phyloP scores from a whole-genome alignment of 2,113 vertebrate genomes.

The Nothocercus nigrocapillus region DNA sequence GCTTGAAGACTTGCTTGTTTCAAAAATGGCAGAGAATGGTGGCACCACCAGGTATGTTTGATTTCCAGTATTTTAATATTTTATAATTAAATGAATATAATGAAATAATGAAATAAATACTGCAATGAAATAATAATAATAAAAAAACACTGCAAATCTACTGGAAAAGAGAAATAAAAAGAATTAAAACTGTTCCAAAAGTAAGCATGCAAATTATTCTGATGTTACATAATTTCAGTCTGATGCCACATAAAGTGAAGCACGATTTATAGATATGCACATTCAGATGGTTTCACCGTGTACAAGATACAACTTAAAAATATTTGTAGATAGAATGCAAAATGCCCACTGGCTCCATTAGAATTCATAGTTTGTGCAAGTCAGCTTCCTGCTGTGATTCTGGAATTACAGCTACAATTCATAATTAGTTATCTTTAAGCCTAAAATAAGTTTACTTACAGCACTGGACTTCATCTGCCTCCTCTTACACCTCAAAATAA shows the following conservation, averaged over 20 bases:
- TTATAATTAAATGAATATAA: background rate
- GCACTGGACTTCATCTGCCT: constrained; percentile 54
- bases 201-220: constrained; percentile 17
- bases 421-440: constrained; percentile 75
- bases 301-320: constrained; percentile 45
- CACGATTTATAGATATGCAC: constrained; percentile 42
- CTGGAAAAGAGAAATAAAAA: background rate
- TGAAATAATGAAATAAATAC: background rate
- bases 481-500: constrained; percentile 69
- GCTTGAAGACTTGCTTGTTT: constrained; percentile 98
- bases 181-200: constrained; percentile 2
- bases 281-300: constrained; percentile 41
- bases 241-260: background rate
- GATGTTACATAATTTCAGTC: constrained; percentile 32
- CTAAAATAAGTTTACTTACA: constrained; percentile 71
- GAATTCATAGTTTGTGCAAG: constrained; percentile 67
- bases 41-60: constrained; percentile 92
- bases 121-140: background rate
- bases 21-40: constrained; percentile 99
- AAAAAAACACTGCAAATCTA: background rate
- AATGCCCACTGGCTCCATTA: constrained; percentile 54
- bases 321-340: constrained; percentile 52
- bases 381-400: constrained; percentile 71
- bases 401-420: constrained; percentile 74
- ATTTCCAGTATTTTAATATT: background rate